These are phyloP conservation scores for Coturnix japonica DNA, from an alignment of 2,113 vertebrate genomes.

Conservation along the genomic window DNA sequence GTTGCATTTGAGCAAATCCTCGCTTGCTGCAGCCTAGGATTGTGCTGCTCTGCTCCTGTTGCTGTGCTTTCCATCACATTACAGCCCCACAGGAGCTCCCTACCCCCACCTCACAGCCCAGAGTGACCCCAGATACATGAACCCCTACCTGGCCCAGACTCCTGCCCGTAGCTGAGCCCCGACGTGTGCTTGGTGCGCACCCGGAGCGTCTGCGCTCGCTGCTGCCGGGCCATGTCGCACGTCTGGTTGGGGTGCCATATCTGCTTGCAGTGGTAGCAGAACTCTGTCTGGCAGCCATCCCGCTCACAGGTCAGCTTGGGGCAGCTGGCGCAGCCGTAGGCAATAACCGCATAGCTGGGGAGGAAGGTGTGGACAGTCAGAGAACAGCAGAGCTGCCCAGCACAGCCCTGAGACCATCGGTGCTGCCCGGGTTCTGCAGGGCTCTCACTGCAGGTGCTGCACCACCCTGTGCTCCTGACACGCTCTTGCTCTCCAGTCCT, in stretches of 20 bases:
- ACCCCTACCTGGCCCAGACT: slow-evolving; percentile 89
- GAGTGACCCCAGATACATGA: neutral
- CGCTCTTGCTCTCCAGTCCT: neutral
- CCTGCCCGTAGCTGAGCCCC: slow-evolving; percentile 91
- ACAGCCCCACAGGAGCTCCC: neutral
- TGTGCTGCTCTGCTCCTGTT: too few relatives aligned
- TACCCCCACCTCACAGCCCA: neutral
- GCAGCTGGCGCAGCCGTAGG: slow-evolving; percentile 98
- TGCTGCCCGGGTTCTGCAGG: too few relatives aligned
- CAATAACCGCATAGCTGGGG: slow-evolving; percentile 93
- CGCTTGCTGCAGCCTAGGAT: too few relatives aligned
- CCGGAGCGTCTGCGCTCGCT: slow-evolving; percentile 90
- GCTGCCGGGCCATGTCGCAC: slow-evolving; percentile 95
- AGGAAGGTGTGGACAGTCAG: neutral
- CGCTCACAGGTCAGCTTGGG: slow-evolving; percentile 94
- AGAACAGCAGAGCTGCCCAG: too few relatives aligned
- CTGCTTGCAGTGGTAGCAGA: slow-evolving; percentile 99
- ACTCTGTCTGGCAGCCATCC: slow-evolving; percentile 95
- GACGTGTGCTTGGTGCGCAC: slow-evolving; percentile 94
- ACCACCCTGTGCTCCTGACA: rapidly evolving
- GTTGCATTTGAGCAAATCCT: too few relatives aligned
- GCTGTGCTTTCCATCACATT: too few relatives aligned
- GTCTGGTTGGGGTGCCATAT: slow-evolving; percentile 99
- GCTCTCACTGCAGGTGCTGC: neutral
- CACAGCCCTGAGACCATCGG: too few relatives aligned